Base-by-base conservation (phyloP, 2,113 vertebrate species). In the Neodon shergylaensis region DNA sequence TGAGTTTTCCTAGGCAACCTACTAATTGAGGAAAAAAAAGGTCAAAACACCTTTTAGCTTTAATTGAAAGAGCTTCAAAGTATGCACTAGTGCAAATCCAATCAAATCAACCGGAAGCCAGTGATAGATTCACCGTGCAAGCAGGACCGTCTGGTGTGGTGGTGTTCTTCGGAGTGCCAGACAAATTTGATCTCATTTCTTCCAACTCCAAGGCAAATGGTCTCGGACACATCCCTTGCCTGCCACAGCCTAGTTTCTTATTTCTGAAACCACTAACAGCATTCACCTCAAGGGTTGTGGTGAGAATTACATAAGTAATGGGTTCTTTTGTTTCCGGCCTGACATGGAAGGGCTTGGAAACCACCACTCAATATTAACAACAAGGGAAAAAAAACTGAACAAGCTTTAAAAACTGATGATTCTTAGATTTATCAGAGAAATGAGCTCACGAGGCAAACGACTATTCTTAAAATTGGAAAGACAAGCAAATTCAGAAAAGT, bases 141-240 rank as follows among this genome's bases (percentile, higher is more conserved):
- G 14, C 8, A 92, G 42, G 31, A 36, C 9, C 42, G 12, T 54
- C 16, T 1, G 4, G 24, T 14, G 0, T 52, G 7, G 1, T 21
- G 26, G 33, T 3, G 3, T 52, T 24, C 78, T 16, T 21, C 8
- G 16, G 14, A 31, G n/a, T 2, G 0, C 17, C 33, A 82, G 49
- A 39, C 16, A 36, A 81, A 5, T 33, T 8, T 49, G 79, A 61
- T 11, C 33, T n/a, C 72, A 65, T 31, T 78, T 90, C 76, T 81
- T 22, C 74, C 70, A 70, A 13, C 70, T 36, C 44, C 16, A 86
- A 74, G 63, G 1, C 24, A 33, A 6, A 4, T 31, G 72, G 16
- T 21, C 42, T 92, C 39, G 36, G 49, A 49, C 33, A 68, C 72
- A 19, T 33, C 39, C 66, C 26, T 70, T 39, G 42, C 4, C 42